Base-by-base conservation (phyloP, 2,113 vertebrate genomes). In the Xiphorhynchus elegans region DNA sequence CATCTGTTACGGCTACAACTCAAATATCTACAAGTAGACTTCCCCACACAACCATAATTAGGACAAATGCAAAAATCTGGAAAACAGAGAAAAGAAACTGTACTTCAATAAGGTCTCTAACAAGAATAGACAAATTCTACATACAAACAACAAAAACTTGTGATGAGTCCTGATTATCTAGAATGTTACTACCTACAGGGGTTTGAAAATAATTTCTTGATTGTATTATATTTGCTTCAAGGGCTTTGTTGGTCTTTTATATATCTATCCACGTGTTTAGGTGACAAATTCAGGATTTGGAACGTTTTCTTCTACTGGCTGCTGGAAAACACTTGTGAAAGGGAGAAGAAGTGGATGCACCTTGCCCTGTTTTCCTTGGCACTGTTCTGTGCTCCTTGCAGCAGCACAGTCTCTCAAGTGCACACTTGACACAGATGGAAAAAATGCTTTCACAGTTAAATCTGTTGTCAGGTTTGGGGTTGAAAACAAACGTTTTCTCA, bases 171-270 rank as follows among this genome's bases (percentile, higher is more conserved):
- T 89, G 47, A 55, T 74, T 91, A 55, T 6, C 17, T 44, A 31
- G 9, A 28, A 40, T 5, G 2, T 77, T 77, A 44, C 7, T 64
- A 63, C 7, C 13, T 46, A 40, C 13, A 46, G 0, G 1, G 6
- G 3, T 91, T 83, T 42, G 28, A 80, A 92, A 14, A 76, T 39
- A 21, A 66, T 53, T 35, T 82, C 44, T 67, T 90, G 18, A 85
- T 53, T 69, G 11, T 9, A 68, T 10, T 23, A 11, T 58, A 60
- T 69, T 86, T 60, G 5, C 73, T 80, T 77, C 63, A 70, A 47
- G 35, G 60, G 14, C 6, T 85, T 76, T 56, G 14, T 73, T 21
- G 33, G 11, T 68, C 19, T 64, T 20, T 8, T 12, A 58, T 2
- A 11, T 24, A 79, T 79, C 17, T 79, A 6, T 13, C 28, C n/a